A percentile compares a stretch with the other conserved stretches of the same genome.
These are phyloP conservation scores for Polylopha cassiicola DNA, from an alignment of 2,888 invertebrate species.

Conservation along the genomic window DNA sequence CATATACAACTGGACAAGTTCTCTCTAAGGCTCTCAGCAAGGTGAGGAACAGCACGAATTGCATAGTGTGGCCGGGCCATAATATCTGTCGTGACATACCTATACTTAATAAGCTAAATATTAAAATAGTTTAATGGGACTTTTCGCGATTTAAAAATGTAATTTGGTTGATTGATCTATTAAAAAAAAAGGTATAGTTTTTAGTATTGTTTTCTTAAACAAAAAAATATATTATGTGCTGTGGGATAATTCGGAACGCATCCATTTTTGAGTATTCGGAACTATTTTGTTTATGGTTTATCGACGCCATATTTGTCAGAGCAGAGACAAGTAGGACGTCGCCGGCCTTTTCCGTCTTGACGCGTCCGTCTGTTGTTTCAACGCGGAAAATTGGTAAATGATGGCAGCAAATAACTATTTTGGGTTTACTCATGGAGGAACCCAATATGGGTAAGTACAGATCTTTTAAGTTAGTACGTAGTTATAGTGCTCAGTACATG, in stretches of 20 bases:
- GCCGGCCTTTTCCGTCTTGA: constrained; percentile 69
- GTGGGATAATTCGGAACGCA: constrained; percentile 18
- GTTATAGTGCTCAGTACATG: constrained; percentile 19
- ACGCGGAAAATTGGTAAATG: constrained; percentile 69
- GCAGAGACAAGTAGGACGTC: constrained; percentile 45
- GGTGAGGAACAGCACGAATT: too few relatives aligned
- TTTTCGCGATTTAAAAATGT: too few relatives aligned
- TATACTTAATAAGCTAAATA: too few relatives aligned
- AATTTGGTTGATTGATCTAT: too few relatives aligned
- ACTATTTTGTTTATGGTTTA: constrained; percentile 29
- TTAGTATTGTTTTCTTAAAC: too few relatives aligned
- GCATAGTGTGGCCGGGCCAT: too few relatives aligned
- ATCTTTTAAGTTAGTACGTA: constrained; percentile 25
- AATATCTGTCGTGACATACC: too few relatives aligned
- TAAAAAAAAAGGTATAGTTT: too few relatives aligned
- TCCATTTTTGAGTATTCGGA: constrained; percentile 1
- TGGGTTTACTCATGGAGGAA: constrained; percentile 95
- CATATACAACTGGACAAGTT: too few relatives aligned
- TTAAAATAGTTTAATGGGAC: too few relatives aligned
- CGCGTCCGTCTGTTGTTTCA: constrained; percentile 67
- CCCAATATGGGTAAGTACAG: constrained; percentile 89
- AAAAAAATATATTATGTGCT: too few relatives aligned
- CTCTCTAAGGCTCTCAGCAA: too few relatives aligned
- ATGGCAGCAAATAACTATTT: constrained; percentile 97
- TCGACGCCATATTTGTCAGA: constrained; percentile 49